Conservation (phyloP, 2,888 invertebrate genomes). For the Eupeodes luniger region DNA sequence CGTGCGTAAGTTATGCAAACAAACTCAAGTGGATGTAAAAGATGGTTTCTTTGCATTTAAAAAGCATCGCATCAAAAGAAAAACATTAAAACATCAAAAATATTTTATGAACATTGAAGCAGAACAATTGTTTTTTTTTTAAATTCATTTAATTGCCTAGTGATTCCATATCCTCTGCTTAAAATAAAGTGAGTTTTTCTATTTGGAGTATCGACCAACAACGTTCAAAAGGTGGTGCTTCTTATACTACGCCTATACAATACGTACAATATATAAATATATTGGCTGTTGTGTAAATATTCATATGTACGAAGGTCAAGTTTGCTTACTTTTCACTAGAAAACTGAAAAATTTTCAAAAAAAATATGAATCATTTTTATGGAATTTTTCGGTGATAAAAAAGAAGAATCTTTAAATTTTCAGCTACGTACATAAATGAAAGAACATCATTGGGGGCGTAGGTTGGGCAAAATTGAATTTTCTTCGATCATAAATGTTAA, state of each 20-base stretch:
- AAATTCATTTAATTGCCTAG: not conserved
- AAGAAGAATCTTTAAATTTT: not conserved
- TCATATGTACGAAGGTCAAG: constrained; percentile 42
- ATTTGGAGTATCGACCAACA: not conserved
- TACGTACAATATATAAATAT: not conserved
- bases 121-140: not conserved
- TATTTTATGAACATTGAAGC: not conserved
- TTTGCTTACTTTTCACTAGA: constrained; percentile 43
- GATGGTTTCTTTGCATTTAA: not conserved
- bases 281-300: not conserved
- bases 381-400: constrained; percentile 42
- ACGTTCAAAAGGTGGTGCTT: not conserved
- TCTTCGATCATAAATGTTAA: constrained; percentile 17
- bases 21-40: constrained; percentile 1
- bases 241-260: not conserved
- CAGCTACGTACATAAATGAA: not conserved
- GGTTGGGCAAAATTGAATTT: constrained; percentile 2
- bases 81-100: constrained; percentile 10
- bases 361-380: constrained; percentile 46
- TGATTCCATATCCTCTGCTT: not conserved
- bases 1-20: constrained; percentile 48
- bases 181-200: not conserved
- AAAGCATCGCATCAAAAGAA: constrained; percentile 8
- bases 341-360: constrained; percentile 12
- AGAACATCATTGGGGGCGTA: not conserved